phyloP scores from a whole-genome alignment of 2,113 vertebrate genomes.

The Castor canadensis region DNA sequence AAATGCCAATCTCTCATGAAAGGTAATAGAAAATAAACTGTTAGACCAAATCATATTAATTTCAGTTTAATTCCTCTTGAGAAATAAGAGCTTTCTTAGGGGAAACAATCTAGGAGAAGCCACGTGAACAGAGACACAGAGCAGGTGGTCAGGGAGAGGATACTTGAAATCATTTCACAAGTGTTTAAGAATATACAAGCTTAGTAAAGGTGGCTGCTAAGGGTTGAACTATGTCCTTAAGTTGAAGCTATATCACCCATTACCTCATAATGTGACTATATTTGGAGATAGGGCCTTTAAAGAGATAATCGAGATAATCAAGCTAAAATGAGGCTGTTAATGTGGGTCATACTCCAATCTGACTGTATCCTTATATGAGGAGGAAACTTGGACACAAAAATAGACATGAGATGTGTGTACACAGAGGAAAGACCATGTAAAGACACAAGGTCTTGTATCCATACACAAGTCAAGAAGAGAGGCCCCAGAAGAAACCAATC shows the following conservation, averaged over 20 bases:
- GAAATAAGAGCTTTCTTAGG: not conserved
- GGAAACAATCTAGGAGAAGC: conserved; percentile 79
- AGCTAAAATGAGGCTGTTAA: not conserved
- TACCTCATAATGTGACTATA: not conserved
- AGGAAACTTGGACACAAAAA: not conserved
- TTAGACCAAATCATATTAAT: conserved; percentile 31
- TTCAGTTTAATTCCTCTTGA: conserved; percentile 42
- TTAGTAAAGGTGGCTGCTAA: not conserved
- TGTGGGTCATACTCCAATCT: not conserved
- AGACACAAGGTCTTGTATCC: not conserved
- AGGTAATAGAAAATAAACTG: not conserved
- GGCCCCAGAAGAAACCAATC: not conserved
- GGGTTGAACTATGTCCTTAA: not conserved
- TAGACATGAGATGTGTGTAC: not conserved
- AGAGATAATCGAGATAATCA: not conserved
- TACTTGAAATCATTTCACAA: conserved; percentile 75
- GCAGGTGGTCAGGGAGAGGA: conserved; percentile 77
- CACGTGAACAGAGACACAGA: conserved; percentile 87
- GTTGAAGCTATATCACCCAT: not conserved
- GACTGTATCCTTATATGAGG: not conserved
- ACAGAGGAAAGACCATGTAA: not conserved
- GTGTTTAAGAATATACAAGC: not conserved
- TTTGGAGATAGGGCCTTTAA: not conserved
- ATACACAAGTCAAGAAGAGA: not conserved
- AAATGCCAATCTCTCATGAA: conserved; percentile 8